phyloP scores from a whole-genome alignment of 1,140 invertebrate genomes.

The Sarcophaga peregrina region DNA sequence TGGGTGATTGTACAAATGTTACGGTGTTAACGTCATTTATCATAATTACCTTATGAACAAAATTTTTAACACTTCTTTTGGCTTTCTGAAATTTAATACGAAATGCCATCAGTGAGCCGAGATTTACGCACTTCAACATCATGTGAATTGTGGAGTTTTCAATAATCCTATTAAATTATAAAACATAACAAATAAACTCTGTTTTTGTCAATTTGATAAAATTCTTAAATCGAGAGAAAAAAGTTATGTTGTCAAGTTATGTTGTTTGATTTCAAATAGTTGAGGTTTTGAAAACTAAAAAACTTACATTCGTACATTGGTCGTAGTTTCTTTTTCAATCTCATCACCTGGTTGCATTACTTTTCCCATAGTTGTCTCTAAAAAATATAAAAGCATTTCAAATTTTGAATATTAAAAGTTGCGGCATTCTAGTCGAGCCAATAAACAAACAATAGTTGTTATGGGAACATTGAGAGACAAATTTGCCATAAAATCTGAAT shows the following conservation, averaged over 20 bases:
- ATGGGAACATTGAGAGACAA: too few relatives aligned
- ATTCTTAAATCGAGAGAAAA: too few relatives aligned
- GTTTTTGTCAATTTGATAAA: too few relatives aligned
- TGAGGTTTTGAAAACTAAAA: not conserved
- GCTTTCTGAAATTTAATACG: not conserved
- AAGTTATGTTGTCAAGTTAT: too few relatives aligned
- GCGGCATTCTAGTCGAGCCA: too few relatives aligned
- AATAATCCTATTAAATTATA: too few relatives aligned
- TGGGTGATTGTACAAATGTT: too few relatives aligned
- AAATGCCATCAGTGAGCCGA: not conserved
- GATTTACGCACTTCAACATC: conserved; percentile 28
- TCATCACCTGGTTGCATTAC: conserved; percentile 37
- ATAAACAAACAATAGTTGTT: too few relatives aligned
- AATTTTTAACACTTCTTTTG: not conserved
- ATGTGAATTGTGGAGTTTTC: not conserved
- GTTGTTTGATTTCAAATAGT: too few relatives aligned
- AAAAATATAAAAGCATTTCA: not conserved
- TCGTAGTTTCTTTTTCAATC: conserved; percentile 19
- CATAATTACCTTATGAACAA: conserved; percentile 9
- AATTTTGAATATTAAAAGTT: too few relatives aligned
- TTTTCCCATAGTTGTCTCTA: conserved; percentile 44
- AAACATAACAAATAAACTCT: too few relatives aligned
- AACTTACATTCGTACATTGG: conserved; percentile 23
- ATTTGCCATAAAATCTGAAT: too few relatives aligned
- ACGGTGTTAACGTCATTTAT: not conserved